Conservation (phyloP, 2,797 vertebrate genomes). For the Coccyzus lansbergi region DNA sequence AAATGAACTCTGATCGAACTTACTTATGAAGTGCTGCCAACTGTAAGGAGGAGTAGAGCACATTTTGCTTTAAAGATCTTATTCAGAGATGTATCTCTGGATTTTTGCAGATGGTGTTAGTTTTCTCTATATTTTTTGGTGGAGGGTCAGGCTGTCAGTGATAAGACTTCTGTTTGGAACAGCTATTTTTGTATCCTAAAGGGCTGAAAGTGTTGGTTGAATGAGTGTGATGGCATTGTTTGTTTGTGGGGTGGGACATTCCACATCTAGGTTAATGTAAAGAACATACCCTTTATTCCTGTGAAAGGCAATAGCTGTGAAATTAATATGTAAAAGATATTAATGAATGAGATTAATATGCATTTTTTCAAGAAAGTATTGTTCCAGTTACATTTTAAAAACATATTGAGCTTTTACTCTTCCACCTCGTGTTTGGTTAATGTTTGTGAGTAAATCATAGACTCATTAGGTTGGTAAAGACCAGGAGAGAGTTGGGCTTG, state of each 20-base stretch:
- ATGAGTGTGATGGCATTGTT: rapidly evolving
- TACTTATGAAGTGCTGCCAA: neutral
- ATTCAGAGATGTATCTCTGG: neutral
- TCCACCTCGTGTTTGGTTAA: neutral
- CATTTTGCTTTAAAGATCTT: neutral
- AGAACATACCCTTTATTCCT: neutral
- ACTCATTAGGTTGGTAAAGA: no score
- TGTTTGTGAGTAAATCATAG: neutral
- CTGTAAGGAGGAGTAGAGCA: neutral
- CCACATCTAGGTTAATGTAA: neutral
- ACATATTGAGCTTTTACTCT: neutral
- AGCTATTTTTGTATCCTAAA: neutral
- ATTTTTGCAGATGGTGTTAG: neutral
- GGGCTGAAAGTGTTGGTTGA: neutral
- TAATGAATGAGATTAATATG: neutral
- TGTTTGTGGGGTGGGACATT: neutral
- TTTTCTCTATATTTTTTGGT: neutral
- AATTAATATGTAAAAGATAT: neutral
- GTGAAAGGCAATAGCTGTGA: neutral
- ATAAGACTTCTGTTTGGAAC: neutral
- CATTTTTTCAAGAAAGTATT: neutral
- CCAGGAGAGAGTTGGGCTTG: no score
- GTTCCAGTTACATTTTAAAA: neutral
- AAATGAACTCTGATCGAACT: neutral
- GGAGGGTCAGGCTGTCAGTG: neutral